Percentiles rank a stretch among this genome's conserved stretches.
phyloP scores from a whole-genome alignment of 2,113 vertebrate genomes.

The Chlorodrepanis virens region DNA sequence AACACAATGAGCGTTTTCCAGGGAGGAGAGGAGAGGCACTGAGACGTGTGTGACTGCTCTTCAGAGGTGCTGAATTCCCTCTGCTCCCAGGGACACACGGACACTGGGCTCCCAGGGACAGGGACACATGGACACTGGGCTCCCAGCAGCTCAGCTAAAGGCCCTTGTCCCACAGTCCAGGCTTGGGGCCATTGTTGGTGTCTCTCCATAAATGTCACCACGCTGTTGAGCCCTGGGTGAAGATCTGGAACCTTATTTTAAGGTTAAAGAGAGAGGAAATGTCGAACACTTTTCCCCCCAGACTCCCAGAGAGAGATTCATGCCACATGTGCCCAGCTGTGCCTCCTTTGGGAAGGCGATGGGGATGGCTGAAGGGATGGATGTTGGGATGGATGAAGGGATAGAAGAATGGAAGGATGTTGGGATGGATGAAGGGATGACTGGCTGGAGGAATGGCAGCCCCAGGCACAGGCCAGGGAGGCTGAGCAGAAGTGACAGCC shows the following conservation, averaged over 20 bases:
- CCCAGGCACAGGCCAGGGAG: not conserved
- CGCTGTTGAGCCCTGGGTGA: accelerated
- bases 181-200: accelerated
- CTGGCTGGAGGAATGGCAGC: not conserved
- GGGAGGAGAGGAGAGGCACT: not conserved
- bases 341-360: not conserved
- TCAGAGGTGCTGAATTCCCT: not conserved
- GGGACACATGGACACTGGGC: not conserved
- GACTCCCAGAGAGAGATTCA: not conserved
- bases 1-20: not conserved
- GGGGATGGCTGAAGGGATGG: not conserved
- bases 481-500: not conserved
- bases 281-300: not conserved
- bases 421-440: not conserved
- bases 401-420: not conserved
- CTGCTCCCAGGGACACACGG: not conserved
- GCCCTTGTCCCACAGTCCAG: accelerated
- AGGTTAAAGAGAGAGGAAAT: not conserved
- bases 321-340: not conserved
- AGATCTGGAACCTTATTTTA: not conserved
- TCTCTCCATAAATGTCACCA: not conserved
- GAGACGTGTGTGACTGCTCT: not conserved
- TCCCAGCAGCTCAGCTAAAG: not conserved
- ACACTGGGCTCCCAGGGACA: not conserved
- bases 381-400: not conserved